These are phyloP conservation scores for Amniataba percoides DNA, from an alignment of 2,797 vertebrate genomes.

Conservation along the genomic window DNA sequence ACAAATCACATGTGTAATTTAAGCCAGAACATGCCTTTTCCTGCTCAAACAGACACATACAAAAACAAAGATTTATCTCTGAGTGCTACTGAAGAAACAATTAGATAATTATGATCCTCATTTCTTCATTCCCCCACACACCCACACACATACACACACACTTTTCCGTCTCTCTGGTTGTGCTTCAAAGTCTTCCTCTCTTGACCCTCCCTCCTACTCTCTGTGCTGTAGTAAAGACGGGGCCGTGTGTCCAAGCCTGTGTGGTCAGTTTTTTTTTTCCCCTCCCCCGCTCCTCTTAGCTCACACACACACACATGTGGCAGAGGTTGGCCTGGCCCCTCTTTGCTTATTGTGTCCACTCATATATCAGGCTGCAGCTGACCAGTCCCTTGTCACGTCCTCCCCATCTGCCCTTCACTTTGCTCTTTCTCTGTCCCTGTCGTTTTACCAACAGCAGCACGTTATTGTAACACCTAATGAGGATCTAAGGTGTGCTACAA, in stretches of 20 bases:
- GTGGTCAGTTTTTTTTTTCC: constrained; percentile 76
- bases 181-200: not conserved
- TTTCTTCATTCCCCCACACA: not conserved
- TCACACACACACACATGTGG: constrained; percentile 75
- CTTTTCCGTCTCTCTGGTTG: constrained; percentile 13
- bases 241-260: constrained; percentile 75
- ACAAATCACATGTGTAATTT: not conserved
- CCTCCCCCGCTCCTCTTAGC: constrained; percentile 71
- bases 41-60: not conserved
- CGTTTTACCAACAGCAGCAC: constrained; percentile 22
- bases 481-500: constrained; percentile 54
- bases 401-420: constrained; percentile 79
- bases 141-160: no score
- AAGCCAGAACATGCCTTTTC: not conserved
- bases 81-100: not conserved
- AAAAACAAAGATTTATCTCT: not conserved
- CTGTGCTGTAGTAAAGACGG: constrained; percentile 58
- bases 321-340: constrained; percentile 71
- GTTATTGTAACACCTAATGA: constrained; percentile 61
- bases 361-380: constrained; percentile 89
- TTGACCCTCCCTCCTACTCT: constrained; percentile 22
- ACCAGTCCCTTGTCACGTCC: constrained; percentile 74
- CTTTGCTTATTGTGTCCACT: constrained; percentile 82
- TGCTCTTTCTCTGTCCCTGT: constrained; percentile 59
- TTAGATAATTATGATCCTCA: not conserved